phyloP scores from a whole-genome alignment of 2,888 invertebrate genomes.

The Latrodectus hesperus region DNA sequence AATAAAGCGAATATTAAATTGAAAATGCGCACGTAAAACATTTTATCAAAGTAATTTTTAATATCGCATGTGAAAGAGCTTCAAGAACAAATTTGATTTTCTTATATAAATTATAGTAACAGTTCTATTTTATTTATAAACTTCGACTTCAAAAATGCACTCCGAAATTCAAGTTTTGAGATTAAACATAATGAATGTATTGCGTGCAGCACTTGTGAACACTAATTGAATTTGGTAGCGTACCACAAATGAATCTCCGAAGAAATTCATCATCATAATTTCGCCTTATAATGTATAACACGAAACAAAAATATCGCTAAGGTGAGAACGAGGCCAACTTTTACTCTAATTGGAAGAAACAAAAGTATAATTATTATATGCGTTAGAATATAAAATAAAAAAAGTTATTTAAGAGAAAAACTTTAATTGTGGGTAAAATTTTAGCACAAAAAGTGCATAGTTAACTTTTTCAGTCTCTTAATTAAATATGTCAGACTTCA shows the following conservation, averaged over 20 bases:
- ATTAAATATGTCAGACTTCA: no score
- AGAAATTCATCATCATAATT: constrained; percentile 43
- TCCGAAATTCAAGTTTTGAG: not conserved
- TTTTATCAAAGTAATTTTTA: no score
- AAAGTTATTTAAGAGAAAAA: no score
- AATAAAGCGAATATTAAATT: no score
- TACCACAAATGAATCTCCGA: not conserved
- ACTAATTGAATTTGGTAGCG: constrained; percentile 49
- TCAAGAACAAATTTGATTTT: no score
- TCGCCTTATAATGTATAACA: constrained; percentile 9
- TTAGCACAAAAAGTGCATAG: no score
- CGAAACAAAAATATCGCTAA: constrained; percentile 13
- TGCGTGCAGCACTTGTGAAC: constrained; percentile 16
- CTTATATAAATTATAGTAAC: no score
- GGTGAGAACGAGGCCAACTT: constrained; percentile 30
- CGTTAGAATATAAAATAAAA: no score
- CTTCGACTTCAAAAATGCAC: not conserved
- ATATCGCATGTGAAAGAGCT: not conserved
- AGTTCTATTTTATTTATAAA: no score
- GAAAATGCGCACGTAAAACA: no score
- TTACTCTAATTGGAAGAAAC: constrained; percentile 29
- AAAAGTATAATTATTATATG: constrained; percentile 28
- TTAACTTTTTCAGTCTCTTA: no score
- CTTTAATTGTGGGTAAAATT: no score
- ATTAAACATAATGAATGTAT: constrained; percentile 26